Base-by-base conservation (phyloP, 2,113 vertebrate genomes). In the Garra rufa region DNA sequence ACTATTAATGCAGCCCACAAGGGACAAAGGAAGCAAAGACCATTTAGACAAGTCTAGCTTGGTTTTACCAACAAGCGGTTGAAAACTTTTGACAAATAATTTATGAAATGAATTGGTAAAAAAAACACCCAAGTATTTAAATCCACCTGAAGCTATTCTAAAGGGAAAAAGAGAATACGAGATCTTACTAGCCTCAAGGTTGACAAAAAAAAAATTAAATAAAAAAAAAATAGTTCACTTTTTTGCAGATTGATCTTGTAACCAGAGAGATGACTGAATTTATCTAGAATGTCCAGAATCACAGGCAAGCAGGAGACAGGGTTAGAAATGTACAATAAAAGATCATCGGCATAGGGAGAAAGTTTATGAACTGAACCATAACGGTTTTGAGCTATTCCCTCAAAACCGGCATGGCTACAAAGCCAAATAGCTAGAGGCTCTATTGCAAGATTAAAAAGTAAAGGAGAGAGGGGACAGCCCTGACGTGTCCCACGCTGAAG, bases 361-460 rank as follows among this genome's bases (percentile, higher is more conserved):
- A n/a, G n/a, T n/a, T n/a, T 38, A 38, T 38, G 34, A 38, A 44
- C 43, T 46, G 11, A 46, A 46, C 44, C 11, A 11, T 11, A 46
- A 46, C 44, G 10, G n/a, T n/a, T n/a, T n/a, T n/a, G n/a, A 9
- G 44, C 10, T 2, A 46, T 13, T 46, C 11, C 44, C 44, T 46
- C 44, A 46, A 46, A 13, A 46, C 44, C 44, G 11, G 9, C 11
- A 11, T 46, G 44, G 44, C 44, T 46, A 46, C 15, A 34, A 15
- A 83, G 82, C 57, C 71, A 65, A n/a, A 84, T 77, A 24, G 82
- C 69, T 19, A 75, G 24, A 26, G 50, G 70, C n/a, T 83, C 82
- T 14, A 76, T 83, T 11, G 52, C 82, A 43, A 83, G 15, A 76
- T 75, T 74, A 43, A 83, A 83, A 1, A 75, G 34, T 15, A 61